Evolutionary conservation across 1,140 invertebrate genomes (phyloP).

Genomic region (Conus ventricosus): DNA sequence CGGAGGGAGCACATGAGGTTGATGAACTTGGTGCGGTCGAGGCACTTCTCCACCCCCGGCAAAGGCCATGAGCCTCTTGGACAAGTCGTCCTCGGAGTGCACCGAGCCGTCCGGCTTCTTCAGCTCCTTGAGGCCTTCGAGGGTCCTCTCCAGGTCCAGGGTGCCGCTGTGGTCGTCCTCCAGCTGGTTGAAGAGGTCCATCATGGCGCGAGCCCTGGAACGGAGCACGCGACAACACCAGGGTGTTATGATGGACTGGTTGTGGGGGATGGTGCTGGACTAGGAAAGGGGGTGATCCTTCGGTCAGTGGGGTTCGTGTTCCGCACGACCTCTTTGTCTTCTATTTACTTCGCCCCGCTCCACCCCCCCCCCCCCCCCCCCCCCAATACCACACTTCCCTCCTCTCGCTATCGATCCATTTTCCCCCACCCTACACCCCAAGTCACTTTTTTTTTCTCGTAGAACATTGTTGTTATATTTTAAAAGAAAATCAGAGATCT

Average conservation of each 20-base stretch:
- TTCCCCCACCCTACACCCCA: too few species aligned
- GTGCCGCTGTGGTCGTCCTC: conserved; percentile 41
- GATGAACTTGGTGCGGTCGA: conserved; percentile 52
- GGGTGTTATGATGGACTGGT: neutral
- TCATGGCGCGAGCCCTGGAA: conserved; percentile 6
- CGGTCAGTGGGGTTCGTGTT: neutral
- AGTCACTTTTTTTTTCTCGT: too few species aligned
- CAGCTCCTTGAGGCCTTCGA: conserved; percentile 43
- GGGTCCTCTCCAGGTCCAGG: conserved; percentile 42
- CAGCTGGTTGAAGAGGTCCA: conserved; percentile 36
- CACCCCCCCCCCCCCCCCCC: too few species aligned
- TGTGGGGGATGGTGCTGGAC: neutral
- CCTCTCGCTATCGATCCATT: too few species aligned
- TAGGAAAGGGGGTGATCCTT: neutral
- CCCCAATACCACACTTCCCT: too few species aligned
- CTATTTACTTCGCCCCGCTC: too few species aligned
- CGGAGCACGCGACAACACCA: conserved; percentile 7
- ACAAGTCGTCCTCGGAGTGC: conserved; percentile 47
- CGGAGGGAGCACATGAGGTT: conserved; percentile 38
- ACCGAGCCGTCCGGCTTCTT: conserved; percentile 30
- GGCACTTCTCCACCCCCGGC: conserved; percentile 46
- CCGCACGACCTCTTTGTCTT: too few species aligned
- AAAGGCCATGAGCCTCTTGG: conserved; percentile 42
- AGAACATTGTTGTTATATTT: too few species aligned
- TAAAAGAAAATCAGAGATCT: too few species aligned